phyloP scores from a whole-genome alignment of 2,113 vertebrate species.

The Erythrocercus mccallii region DNA sequence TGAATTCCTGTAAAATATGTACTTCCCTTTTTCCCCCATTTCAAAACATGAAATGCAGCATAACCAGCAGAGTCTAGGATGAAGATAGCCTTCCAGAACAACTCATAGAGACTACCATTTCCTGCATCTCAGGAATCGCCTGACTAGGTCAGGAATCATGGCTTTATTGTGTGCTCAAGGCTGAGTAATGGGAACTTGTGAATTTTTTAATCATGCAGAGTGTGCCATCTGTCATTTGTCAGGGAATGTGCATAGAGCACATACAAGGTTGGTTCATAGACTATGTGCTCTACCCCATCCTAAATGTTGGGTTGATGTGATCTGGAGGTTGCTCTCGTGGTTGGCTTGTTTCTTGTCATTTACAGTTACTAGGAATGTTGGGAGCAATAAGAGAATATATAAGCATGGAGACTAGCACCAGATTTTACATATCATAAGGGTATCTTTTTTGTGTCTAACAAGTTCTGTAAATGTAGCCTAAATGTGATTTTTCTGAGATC shows the following conservation, averaged over 20 bases:
- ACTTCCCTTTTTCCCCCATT: accelerated
- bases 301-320: not conserved
- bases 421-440: not conserved
- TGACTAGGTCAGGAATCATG: not conserved
- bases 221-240: not conserved
- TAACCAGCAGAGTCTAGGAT: not conserved
- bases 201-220: not conserved
- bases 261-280: not conserved
- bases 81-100: not conserved
- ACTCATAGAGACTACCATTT: not conserved
- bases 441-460: not conserved
- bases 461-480: not conserved
- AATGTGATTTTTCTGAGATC: not conserved
- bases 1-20: not conserved
- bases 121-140: not conserved
- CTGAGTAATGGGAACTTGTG: not conserved
- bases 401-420: not conserved
- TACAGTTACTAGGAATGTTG: not conserved
- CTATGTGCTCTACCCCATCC: not conserved
- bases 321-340: not conserved
- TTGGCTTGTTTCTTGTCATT: not conserved
- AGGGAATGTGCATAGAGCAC: not conserved
- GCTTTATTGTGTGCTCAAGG: not conserved
- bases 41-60: not conserved
- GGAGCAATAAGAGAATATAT: not conserved